Base-by-base conservation (phyloP, 2,797 vertebrate genomes). In the Ctenopoma multispine region DNA sequence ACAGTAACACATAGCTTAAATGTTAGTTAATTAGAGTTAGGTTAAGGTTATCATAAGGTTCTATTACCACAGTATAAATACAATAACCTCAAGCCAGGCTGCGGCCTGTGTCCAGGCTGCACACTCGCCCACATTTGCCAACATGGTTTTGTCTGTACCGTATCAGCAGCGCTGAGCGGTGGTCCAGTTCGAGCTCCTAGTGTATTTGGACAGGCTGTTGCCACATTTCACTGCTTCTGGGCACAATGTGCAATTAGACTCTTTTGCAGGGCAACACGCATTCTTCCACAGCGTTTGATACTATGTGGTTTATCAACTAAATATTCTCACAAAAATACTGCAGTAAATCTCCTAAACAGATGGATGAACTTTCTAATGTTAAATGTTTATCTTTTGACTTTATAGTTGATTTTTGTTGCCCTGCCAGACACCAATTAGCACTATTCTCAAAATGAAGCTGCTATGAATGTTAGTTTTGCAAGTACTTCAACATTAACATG, bases 101-200 rank as follows among this genome's bases (percentile, higher is more conserved):
- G n/a, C n/a, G n/a, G n/a, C n/a, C n/a, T n/a, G 54, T 4, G 3
- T 61, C 29, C 43, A 18, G 53, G 10, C 51, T 63, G 55, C 44
- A 29, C 43, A 54, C 43, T 51, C 20, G 14, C 23, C 29, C 8
- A 62, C 23, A 54, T 69, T 63, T 43, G 18, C 48, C 58, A 55
- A 15, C 61, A 29, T 36, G 50, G 43, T 61, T 65, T 71, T 31
- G 40, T 65, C 63, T 62, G 57, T 3, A 27, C 63, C 1, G 7
- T 44, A 40, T 53, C 55, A 65, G 47, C 68, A 47, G 41, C 8
- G 17, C 43, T 75, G 80, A 78, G 72, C 75, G 81, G 63, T 79
- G 77, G 72, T 60, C 49, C 51, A 48, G 55, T 11, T 66, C 1
- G 18, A 57, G 51, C 18, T 29, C 27, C 27, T 29, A 29, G 17